A percentile compares a stretch with the other conserved stretches of the same genome.
phyloP scores from a whole-genome alignment of 2,113 vertebrate genomes.

The Gasterosteus aculeatus region DNA sequence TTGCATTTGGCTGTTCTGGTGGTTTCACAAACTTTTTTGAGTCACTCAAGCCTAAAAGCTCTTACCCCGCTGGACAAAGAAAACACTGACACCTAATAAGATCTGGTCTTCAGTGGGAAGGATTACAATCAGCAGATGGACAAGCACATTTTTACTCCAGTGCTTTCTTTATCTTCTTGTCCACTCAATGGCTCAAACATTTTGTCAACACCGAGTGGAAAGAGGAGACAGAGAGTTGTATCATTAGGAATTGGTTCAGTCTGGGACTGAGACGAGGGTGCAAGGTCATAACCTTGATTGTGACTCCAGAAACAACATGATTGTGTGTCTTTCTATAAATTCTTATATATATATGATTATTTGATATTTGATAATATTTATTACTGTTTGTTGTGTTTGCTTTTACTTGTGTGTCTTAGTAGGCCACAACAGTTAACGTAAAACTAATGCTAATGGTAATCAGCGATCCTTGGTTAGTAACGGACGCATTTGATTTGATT shows the following conservation, averaged over 20 bases:
- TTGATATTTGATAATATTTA: neutral
- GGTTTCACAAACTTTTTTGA: neutral
- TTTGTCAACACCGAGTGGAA: neutral
- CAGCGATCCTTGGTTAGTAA: no score
- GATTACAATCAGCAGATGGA: neutral
- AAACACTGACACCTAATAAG: neutral
- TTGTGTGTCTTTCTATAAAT: conserved; percentile 13
- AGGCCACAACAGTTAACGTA: conserved; percentile 31
- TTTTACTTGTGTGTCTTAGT: conserved; percentile 67
- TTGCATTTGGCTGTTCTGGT: neutral
- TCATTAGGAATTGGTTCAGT: conserved; percentile 81
- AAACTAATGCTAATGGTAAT: no score
- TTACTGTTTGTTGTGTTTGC: neutral
- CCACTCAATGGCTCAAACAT: neutral
- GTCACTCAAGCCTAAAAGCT: neutral
- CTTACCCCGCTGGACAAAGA: neutral
- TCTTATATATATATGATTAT: neutral
- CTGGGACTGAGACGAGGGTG: conserved; percentile 75
- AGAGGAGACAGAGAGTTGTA: conserved; percentile 51
- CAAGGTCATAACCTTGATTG: conserved; percentile 70
- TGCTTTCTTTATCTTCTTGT: neutral
- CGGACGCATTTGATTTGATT: no score
- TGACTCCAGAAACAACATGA: conserved; percentile 49
- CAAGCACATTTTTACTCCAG: no score
- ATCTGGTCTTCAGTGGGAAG: neutral